Percentiles rank a stretch among this genome's conserved stretches.
These are phyloP conservation scores for Triops longicaudatus DNA, from an alignment of 1,140 invertebrate genomes.

Conservation along the genomic window DNA sequence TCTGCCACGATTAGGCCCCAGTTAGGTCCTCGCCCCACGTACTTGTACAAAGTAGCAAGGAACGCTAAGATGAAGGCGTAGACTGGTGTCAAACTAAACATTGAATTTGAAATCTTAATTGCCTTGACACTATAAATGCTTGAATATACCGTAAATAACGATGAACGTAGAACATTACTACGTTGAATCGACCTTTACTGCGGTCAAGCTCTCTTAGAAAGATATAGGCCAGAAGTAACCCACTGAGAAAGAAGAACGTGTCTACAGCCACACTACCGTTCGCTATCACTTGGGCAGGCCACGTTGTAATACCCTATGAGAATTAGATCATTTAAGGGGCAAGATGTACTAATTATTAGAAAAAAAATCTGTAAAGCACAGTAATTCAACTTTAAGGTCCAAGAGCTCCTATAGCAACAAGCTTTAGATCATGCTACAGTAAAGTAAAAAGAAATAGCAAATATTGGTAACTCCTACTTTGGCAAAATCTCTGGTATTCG, in stretches of 20 bases:
- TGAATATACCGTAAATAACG: not conserved
- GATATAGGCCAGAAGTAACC: not conserved
- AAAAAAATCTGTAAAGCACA: no score
- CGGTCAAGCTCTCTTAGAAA: not conserved
- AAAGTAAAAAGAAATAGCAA: no score
- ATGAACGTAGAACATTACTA: constrained; percentile 13
- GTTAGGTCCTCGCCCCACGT: constrained; percentile 56
- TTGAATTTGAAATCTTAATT: not conserved
- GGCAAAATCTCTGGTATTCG: not conserved
- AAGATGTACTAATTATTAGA: not conserved
- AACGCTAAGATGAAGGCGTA: constrained; percentile 74
- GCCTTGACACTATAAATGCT: not conserved
- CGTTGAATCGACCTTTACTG: not conserved
- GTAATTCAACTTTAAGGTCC: no score
- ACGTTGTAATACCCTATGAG: not conserved
- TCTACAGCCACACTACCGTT: not conserved
- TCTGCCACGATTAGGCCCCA: constrained; percentile 55
- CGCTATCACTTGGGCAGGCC: not conserved
- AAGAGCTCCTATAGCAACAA: no score
- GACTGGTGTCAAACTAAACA: constrained; percentile 52
- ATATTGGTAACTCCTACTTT: not conserved
- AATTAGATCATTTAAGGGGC: not conserved
- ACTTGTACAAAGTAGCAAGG: constrained; percentile 58
- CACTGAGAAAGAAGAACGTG: not conserved
- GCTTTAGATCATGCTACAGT: no score